Evolutionary conservation across 2,888 invertebrate genomes (phyloP), one percentile per base, ranked within the genome.

Genomic region (Melikaiella ostensackeni): DNA sequence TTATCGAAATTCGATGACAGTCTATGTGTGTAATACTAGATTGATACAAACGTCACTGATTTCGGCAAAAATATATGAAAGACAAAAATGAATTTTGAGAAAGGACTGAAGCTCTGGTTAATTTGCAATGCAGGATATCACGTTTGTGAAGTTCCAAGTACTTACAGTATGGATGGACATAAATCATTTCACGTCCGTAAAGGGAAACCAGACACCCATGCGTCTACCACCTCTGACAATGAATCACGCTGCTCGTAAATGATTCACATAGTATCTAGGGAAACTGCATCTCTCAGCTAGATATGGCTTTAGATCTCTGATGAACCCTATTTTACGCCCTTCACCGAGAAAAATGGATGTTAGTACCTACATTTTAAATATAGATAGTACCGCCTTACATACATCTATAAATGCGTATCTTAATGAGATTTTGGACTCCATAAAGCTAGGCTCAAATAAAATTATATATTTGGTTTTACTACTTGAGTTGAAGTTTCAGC

Each of bases 181-280:
- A 57, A 57, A 57, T 57, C 24, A 57, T 21, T 57, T 13, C 57
- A n/a, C 50, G n/a, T 9, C 8, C n/a, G n/a, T 57, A 11, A 38
- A 4, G 3, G 38, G 13, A 38, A 38, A 38, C 13, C 38, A 4
- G 38, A 4, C 13, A 38, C 13, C 2, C 13, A 38, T 4, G 38
- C 1, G 24, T 24, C 24, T 57, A 4, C 38, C 24, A 13, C 24
- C 24, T 57, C 57, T 57, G 24, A 57, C 57, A 57, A 57, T 57
- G 57, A 24, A 57, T 57, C 57, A 57, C 57, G 57, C 21, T 13
- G 13, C 57, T 24, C 57, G 57, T 57, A 24, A 57, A 57, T 57
- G 24, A 57, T 57, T 57, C 57, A 24, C 57, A 50, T 9, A 57
- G 24, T 57, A 24, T 57, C 57, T 57, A 24, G 57, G 13, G 57